A percentile compares a stretch with the other conserved stretches of the same genome.
Evolutionary conservation across 2,888 invertebrate genomes (phyloP).

Genomic region (Dinocampus coccinellae): DNA sequence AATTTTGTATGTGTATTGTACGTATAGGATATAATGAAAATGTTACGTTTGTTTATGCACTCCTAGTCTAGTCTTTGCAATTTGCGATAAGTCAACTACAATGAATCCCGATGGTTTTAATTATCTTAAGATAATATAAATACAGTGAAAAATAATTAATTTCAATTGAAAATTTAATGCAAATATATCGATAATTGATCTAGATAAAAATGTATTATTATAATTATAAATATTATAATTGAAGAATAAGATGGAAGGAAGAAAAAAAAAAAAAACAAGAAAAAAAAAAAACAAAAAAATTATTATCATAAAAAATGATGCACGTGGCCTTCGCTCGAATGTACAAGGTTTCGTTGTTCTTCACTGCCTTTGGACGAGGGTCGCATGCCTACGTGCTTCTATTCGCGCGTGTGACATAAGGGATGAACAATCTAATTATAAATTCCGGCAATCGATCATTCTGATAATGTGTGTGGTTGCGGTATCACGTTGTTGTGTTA

Average conservation of each 20-base stretch:
- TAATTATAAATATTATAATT: not conserved
- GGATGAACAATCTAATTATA: constrained; percentile 37
- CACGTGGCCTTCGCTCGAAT: constrained; percentile 55
- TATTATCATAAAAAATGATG: constrained; percentile 24
- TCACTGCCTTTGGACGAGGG: constrained; percentile 60
- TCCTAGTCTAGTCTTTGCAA: constrained; percentile 23
- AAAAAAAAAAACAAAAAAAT: too few relatives aligned
- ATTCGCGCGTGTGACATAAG: constrained; percentile 23
- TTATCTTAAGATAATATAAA: not conserved
- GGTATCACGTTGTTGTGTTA: not conserved
- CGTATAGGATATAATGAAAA: constrained; percentile 9
- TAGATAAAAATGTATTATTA: not conserved
- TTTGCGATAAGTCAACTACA: constrained; percentile 32
- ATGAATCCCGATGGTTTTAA: not conserved
- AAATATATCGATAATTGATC: not conserved
- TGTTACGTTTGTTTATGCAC: constrained; percentile 5
- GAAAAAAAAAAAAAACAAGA: too few relatives aligned
- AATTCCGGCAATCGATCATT: constrained; percentile 33
- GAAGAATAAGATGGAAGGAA: not conserved
- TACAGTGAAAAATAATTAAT: not conserved
- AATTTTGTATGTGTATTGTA: constrained; percentile 21
- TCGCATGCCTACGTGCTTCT: constrained; percentile 41
- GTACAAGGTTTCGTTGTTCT: constrained; percentile 55
- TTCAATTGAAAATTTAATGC: not conserved
- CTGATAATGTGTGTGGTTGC: constrained; percentile 5